phyloP scores from a whole-genome alignment of 2,888 invertebrate genomes.

The Strigamia maritima region DNA sequence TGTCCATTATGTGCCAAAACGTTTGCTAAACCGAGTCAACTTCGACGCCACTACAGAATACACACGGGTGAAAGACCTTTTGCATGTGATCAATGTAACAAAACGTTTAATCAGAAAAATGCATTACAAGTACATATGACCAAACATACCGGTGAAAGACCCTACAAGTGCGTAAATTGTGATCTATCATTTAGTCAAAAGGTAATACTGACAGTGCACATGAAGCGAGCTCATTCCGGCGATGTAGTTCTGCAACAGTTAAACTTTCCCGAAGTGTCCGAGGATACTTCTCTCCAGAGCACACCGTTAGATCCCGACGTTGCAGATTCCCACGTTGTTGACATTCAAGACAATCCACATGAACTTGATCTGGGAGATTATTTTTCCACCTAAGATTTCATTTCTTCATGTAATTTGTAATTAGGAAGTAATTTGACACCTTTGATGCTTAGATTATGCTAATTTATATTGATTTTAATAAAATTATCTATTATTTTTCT shows the following conservation, averaged over 20 bases:
- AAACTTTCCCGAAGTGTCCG: not conserved
- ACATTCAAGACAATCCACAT: slow-evolving; percentile 19
- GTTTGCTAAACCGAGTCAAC: slow-evolving; percentile 59
- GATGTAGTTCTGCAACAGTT: not conserved
- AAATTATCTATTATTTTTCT: not conserved
- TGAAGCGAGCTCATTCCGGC: slow-evolving; percentile 56
- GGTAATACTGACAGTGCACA: slow-evolving; percentile 62
- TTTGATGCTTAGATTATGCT: too few relatives aligned
- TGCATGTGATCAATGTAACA: slow-evolving; percentile 59
- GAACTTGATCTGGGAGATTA: slow-evolving; percentile 31
- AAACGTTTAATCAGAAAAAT: slow-evolving; percentile 62
- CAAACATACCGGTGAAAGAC: slow-evolving; percentile 59
- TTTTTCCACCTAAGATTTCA: not conserved
- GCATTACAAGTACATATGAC: slow-evolving; percentile 61
- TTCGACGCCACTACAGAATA: slow-evolving; percentile 58
- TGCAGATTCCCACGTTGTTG: not conserved
- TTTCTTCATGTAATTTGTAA: not conserved
- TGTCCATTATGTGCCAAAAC: slow-evolving; percentile 56
- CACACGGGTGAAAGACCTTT: slow-evolving; percentile 63
- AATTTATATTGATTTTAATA: too few relatives aligned
- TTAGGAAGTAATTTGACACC: too few relatives aligned
- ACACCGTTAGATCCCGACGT: not conserved
- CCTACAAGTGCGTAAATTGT: slow-evolving; percentile 61
- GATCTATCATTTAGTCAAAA: slow-evolving; percentile 60
- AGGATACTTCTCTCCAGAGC: not conserved